Evolutionary conservation across 2,797 vertebrate species (phyloP).

Genomic region (Catharus ustulatus): DNA sequence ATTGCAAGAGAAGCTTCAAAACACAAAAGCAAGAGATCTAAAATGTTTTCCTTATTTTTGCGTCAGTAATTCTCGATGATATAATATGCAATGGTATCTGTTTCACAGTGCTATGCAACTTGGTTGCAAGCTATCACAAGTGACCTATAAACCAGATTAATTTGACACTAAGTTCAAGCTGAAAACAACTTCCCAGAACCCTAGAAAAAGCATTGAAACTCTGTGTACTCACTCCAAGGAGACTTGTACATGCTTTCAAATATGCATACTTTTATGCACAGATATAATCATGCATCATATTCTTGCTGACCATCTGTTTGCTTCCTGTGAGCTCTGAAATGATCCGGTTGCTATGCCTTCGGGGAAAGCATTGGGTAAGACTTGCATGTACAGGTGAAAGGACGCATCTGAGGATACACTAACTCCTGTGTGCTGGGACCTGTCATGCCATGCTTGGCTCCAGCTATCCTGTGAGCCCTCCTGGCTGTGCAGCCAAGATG

Average conservation of each 20-base stretch:
- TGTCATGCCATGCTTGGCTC: not conserved
- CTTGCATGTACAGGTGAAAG: constrained; percentile 37
- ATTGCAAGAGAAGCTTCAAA: constrained; percentile 49
- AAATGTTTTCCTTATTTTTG: constrained; percentile 64
- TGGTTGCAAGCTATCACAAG: constrained; percentile 56
- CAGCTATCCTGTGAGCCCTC: not conserved
- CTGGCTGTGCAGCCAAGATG: not conserved
- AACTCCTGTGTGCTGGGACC: not conserved
- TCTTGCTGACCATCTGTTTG: constrained; percentile 66
- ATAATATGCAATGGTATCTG: constrained; percentile 33
- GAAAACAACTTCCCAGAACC: constrained; percentile 70
- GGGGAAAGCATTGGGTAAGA: constrained; percentile 14
- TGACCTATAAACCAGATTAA: constrained; percentile 76
- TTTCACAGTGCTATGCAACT: constrained; percentile 62
- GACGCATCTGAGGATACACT: not conserved
- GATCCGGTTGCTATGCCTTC: constrained; percentile 40
- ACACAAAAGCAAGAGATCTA: constrained; percentile 41
- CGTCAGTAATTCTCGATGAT: constrained; percentile 53
- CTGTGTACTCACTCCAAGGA: constrained; percentile 19
- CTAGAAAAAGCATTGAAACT: constrained; percentile 63
- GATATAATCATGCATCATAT: constrained; percentile 47
- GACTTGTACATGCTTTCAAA: constrained; percentile 33
- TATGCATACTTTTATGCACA: constrained; percentile 39
- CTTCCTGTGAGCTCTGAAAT: constrained; percentile 49
- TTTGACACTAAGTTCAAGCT: constrained; percentile 69